Percentiles rank a stretch among this genome's conserved stretches.
phyloP scores from a whole-genome alignment of 2,888 invertebrate species.

The Euspilapteryx auroguttella region DNA sequence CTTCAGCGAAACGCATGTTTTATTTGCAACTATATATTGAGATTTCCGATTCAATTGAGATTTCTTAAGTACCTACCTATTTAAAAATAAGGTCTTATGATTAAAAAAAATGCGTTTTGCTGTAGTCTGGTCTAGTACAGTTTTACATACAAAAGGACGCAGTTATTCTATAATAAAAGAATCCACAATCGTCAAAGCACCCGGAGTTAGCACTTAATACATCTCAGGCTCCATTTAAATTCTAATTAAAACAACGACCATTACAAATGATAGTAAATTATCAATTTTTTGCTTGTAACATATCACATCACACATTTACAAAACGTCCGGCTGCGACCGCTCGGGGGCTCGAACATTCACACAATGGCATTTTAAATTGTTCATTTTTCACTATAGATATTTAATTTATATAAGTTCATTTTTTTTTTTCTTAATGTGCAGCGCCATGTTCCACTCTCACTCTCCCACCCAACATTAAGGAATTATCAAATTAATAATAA shows the following conservation, averaged over 20 bases:
- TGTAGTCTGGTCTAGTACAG: no score
- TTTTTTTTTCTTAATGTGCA: conserved; percentile 30
- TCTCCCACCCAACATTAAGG: conserved; percentile 36
- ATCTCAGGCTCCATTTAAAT: conserved; percentile 55
- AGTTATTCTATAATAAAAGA: conserved; percentile 44
- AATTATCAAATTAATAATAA: conserved; percentile 13
- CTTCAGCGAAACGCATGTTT: conserved; percentile 20
- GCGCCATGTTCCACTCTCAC: conserved; percentile 49
- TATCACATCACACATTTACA: conserved; percentile 56
- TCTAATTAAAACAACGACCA: conserved; percentile 36
- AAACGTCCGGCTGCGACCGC: conserved; percentile 30
- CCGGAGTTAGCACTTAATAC: conserved; percentile 57
- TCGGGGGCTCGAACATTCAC: conserved; percentile 26
- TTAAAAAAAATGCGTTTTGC: no score
- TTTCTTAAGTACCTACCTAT: no score
- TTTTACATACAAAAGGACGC: no score
- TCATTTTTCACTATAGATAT: conserved; percentile 22
- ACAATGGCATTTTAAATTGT: conserved; percentile 24
- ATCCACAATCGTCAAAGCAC: conserved; percentile 61
- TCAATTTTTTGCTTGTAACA: no score
- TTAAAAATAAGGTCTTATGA: no score
- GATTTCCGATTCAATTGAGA: no score
- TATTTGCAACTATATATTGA: no score
- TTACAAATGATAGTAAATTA: conserved; percentile 53
- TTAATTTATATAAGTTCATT: conserved; percentile 22